These are phyloP conservation scores for Spizaetus ornatus DNA, from an alignment of 2,113 vertebrate genomes.

Conservation along the genomic window DNA sequence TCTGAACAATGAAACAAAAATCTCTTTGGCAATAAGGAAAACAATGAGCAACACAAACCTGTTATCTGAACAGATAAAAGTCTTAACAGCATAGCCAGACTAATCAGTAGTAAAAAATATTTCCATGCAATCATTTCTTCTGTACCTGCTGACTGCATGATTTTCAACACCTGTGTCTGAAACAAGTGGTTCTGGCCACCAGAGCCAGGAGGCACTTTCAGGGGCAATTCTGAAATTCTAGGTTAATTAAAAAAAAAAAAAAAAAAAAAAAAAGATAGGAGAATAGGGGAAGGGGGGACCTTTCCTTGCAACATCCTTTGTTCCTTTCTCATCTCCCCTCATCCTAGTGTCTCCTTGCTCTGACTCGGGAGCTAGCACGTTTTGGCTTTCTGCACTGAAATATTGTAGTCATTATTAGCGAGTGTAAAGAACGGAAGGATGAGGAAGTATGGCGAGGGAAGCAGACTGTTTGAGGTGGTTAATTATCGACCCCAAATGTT, in stretches of 20 bases:
- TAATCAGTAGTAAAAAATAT: neutral
- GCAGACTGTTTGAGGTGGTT: neutral
- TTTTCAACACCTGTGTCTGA: neutral
- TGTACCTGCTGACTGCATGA: neutral
- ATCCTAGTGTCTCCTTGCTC: neutral
- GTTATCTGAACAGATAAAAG: neutral
- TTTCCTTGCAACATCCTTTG: neutral
- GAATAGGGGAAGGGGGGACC: too few species aligned
- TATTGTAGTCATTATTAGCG: fast-evolving
- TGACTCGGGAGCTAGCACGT: neutral
- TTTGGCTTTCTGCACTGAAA: neutral
- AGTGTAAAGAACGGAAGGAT: neutral
- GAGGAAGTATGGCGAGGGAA: neutral
- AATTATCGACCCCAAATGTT: neutral
- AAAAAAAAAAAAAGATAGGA: neutral
- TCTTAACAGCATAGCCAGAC: neutral
- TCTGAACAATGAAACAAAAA: neutral
- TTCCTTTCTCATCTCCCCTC: neutral
- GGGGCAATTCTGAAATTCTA: neutral
- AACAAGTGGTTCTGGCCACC: neutral
- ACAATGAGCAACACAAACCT: neutral
- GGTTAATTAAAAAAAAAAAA: too few species aligned
- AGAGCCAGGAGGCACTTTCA: neutral
- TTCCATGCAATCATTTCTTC: neutral
- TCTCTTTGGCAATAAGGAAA: neutral